Base-by-base conservation (phyloP, 2,888 invertebrate species). In the Hedychridium roseum region DNA sequence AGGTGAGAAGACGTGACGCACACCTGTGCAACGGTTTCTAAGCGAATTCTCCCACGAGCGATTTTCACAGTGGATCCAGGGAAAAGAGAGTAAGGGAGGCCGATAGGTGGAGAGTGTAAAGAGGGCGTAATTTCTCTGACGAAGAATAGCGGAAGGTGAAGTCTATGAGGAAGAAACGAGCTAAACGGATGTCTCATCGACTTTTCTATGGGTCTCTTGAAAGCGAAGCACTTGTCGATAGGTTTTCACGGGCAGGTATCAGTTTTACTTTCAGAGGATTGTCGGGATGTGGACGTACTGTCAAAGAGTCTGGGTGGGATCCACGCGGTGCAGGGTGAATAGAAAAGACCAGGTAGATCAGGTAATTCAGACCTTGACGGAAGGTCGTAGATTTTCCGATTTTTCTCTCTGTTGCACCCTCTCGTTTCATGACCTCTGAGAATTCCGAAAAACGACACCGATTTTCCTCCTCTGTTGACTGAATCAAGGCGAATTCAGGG, bases 251-350 rank as follows among this genome's bases (percentile, higher is more conserved):
- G 5, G 5, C 23, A 23, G 36, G 26, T 49, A n/a, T n/a, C n/a
- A n/a, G n/a, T n/a, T n/a, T n/a, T n/a, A n/a, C n/a, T n/a, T n/a
- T n/a, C n/a, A 43, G 34, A 12, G 23, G 20, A 6, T 28, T 20
- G 16, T 20, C 30, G 6, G 37, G 23, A 38, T 39, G 42, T 42
- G 28, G 32, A n/a, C 15, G 23, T 37, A 37, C 23, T 12, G 39
- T 16, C 14, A n/a, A 17, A 36, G 31, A 47, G 42, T 58, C 50
- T 66, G 64, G 51, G 38, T 51, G 54, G 50, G 40, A 40, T 47
- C 36, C 32, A 12, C n/a, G 7, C 7, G 30, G 41, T n/a, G 27
- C 15, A 28, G 31, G 18, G 20, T 42, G 34, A 38, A 15, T 38
- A 28, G n/a, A n/a, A n/a, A n/a, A n/a, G n/a, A n/a, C n/a, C n/a